Evolutionary conservation across 2,113 vertebrate genomes (phyloP).

Genomic region (Lycaon pictus): DNA sequence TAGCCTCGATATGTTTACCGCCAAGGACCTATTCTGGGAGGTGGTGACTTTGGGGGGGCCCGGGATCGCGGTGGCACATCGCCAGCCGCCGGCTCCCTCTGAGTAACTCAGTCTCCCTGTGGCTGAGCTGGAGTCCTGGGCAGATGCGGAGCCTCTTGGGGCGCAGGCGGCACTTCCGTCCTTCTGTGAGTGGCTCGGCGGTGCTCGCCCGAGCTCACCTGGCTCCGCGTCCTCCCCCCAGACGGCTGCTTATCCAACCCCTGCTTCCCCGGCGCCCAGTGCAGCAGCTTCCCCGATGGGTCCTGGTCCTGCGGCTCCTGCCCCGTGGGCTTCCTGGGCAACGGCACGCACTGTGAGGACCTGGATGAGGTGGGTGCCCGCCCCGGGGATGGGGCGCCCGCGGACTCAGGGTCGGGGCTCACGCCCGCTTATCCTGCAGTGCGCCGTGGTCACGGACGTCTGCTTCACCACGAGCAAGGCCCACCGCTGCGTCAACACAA

Average conservation of each 20-base stretch:
- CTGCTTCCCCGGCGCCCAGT: conserved; percentile 95
- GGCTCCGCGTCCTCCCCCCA: conserved; percentile 70
- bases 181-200: background rate
- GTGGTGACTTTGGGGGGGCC: background rate
- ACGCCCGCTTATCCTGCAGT: conserved; percentile 85
- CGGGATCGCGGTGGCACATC: no score
- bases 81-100: background rate
- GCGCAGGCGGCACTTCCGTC: background rate
- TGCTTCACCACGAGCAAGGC: conserved; percentile 93
- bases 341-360: conserved; percentile 95
- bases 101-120: background rate
- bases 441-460: conserved; percentile 93
- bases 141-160: background rate
- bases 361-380: conserved; percentile 93
- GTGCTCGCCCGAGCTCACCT: fast-evolving
- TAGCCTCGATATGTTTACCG: fast-evolving
- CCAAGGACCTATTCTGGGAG: background rate
- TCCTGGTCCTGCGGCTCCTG: conserved; percentile 98
- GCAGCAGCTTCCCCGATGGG: conserved; percentile 95
- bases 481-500: conserved; percentile 95
- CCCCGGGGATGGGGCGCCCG: fast-evolving
- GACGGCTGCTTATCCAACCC: conserved; percentile 98
- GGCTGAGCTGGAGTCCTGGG: background rate
- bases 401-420: fast-evolving
- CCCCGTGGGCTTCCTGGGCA: conserved; percentile 94